Evolutionary conservation across 1,140 invertebrate genomes (phyloP), one percentile per base, ranked within the genome.

Genomic region (Catajapyx aquilonaris): DNA sequence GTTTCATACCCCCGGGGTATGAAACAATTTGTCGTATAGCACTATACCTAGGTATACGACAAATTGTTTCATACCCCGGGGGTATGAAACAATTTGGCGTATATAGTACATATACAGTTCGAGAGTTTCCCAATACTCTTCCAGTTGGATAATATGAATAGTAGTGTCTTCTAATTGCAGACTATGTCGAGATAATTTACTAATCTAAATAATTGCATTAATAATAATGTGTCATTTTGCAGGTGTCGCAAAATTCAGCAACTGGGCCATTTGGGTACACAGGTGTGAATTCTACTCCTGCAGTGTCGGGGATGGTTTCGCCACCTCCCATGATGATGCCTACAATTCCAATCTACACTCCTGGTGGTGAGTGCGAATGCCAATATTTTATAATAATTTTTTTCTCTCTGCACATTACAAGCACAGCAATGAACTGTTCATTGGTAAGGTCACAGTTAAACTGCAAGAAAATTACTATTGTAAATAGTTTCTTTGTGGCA

Each of bases 301-400:
- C 51, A 3, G 42, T 53, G 3, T 61, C 62, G 19, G 60, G 56
- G 1, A 60, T 69, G 13, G 64, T 74, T 50, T 69, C 65, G 46
- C 67, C 69, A 3, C 65, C 66, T 15, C 62, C 65, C 0, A 57
- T 72, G 52, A 64, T 72, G 53, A 32, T 52, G 23, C 69, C 68
- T 2, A 38, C 40, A 20, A 59, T 71, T 46, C 51, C 48, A 11
- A 18, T 50, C 1, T 53, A 48, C 40, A 44, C 46, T 34, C 32
- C 55, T 5, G 46, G 46, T 35, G 51, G 51, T 52, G 43, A 38
- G 34, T 46, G 10, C 3, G 11, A 13, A 7, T n/a, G n/a, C n/a
- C n/a, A 41, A 19, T 18, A 34, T 35, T 7, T 9, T n/a, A n/a
- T n/a, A 28, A 10, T 28, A 10, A 30, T 41, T 31, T 41, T 38